phyloP scores from a whole-genome alignment of 2,113 vertebrate species.

The Oreochromis tanganicae region DNA sequence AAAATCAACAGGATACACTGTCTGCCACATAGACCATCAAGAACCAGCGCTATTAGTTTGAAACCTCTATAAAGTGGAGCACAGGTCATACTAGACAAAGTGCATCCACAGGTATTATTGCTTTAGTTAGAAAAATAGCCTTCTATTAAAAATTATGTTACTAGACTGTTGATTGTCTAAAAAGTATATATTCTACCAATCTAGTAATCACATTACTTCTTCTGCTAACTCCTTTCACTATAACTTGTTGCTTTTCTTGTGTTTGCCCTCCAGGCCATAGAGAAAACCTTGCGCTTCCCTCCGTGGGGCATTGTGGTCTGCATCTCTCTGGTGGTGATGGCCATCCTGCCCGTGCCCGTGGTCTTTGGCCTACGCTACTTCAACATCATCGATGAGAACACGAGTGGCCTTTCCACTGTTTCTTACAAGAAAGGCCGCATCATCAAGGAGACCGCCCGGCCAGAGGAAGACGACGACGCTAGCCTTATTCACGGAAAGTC shows the following conservation, averaged over 20 bases:
- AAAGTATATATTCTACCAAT: neutral
- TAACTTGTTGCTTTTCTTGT: neutral
- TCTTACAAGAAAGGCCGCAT: constrained; percentile 92
- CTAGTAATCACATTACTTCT: neutral
- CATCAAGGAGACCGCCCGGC: constrained; percentile 81
- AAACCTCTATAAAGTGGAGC: neutral
- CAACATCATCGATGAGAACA: constrained; percentile 81
- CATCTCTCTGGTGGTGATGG: constrained; percentile 81
- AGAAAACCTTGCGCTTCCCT: constrained; percentile 81
- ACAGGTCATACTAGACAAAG: neutral
- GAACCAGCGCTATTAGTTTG: constrained; percentile 9
- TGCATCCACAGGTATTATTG: neutral
- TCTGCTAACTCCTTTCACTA: neutral
- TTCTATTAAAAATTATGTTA: neutral
- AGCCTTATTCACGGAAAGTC: constrained; percentile 88
- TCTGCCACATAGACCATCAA: neutral
- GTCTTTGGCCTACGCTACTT: constrained; percentile 82
- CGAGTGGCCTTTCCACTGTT: constrained; percentile 78
- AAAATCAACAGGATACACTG: constrained; percentile 47
- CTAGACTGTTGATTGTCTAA: neutral
- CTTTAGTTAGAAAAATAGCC: neutral
- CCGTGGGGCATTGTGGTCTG: constrained; percentile 84
- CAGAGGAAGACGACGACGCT: constrained; percentile 81
- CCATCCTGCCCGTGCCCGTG: constrained; percentile 84
- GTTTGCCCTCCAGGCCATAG: constrained; percentile 73